Evolutionary conservation across 2,113 vertebrate species (phyloP), one percentile per base, ranked within the genome.

Genomic region (Drymodes brunneopygia): DNA sequence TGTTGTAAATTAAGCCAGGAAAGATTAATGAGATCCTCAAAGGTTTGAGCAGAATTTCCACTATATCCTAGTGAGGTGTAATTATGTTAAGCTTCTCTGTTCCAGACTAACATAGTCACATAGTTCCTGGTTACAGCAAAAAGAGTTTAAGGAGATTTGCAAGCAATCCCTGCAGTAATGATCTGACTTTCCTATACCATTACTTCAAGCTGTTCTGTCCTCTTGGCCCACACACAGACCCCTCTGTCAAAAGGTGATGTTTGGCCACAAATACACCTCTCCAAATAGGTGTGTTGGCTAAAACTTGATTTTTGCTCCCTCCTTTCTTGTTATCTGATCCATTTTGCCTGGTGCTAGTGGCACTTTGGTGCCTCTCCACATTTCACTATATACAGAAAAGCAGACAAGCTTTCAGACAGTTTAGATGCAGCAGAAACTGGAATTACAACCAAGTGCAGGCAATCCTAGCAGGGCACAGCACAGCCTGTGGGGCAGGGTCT

Each of bases 231-330:
- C 19, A 35, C 11, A 31, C 47, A 66, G 23, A 53, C 18, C 12
- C 4, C 11, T n/a, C 38, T 56, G 21, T 57, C 45, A n/a, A 25
- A 48, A 79, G 28, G 6, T 53, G 79, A 50, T 79, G 22, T 47
- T 81, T 80, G 33, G 44, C 35, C 3, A 5, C 2, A 6, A 44
- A 62, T 62, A 9, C 0, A 1, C 20, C n/a, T 74, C 16, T 70
- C 28, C 28, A 27, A 7, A 35, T 19, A 54, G 4, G 2, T 31
- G 4, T 53, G 20, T 64, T 74, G 45, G 29, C 66, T 50, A 60
- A 82, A 82, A 42, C n/a, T 12, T 23, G 11, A 15, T 12, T 45
- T 69, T 74, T 82, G 3, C 27, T 50, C 67, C 50, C 12, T 83
- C 10, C 33, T 69, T 66, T 75, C 47, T 54, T 81, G 21, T 53